phyloP scores from a whole-genome alignment of 2,888 invertebrate species.

The Eilema sororculum region DNA sequence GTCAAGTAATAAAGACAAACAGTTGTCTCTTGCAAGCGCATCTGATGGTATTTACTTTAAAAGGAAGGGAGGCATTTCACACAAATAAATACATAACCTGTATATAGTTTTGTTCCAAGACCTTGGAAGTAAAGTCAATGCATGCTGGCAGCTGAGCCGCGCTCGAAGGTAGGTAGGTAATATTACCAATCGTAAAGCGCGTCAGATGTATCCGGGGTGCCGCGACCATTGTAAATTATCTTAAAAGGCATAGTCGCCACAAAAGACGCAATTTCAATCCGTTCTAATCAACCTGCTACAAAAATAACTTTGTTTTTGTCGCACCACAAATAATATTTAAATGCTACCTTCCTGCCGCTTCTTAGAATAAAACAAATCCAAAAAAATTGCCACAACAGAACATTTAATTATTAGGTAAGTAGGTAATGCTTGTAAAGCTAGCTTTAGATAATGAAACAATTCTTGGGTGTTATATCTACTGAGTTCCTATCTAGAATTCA shows the following conservation, averaged over 20 bases:
- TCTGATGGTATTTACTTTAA: neutral
- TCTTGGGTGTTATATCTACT: neutral
- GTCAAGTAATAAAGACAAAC: neutral
- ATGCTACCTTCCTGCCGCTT: conserved; percentile 17
- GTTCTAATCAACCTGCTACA: conserved; percentile 10
- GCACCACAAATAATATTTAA: conserved; percentile 8
- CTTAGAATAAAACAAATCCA: neutral
- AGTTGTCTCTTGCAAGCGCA: neutral
- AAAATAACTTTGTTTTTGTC: conserved; percentile 23
- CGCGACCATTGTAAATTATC: conserved; percentile 21
- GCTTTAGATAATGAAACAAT: neutral
- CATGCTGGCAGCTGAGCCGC: conserved; percentile 21
- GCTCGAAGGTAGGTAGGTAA: conserved; percentile 33
- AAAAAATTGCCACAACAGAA: neutral
- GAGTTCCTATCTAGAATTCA: neutral
- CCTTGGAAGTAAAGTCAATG: conserved; percentile 37
- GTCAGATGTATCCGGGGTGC: conserved; percentile 20
- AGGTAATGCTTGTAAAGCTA: neutral
- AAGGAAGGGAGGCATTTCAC: neutral
- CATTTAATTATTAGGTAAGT: neutral
- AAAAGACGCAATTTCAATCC: conserved; percentile 15
- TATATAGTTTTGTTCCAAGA: conserved; percentile 25
- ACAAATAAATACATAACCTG: conserved; percentile 8
- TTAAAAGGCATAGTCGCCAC: neutral
- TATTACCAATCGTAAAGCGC: conserved; percentile 6